Percentiles rank a stretch among this genome's conserved stretches.
Conservation (phyloP, 2,888 invertebrate species). For the Camptogramma bilineatum region DNA sequence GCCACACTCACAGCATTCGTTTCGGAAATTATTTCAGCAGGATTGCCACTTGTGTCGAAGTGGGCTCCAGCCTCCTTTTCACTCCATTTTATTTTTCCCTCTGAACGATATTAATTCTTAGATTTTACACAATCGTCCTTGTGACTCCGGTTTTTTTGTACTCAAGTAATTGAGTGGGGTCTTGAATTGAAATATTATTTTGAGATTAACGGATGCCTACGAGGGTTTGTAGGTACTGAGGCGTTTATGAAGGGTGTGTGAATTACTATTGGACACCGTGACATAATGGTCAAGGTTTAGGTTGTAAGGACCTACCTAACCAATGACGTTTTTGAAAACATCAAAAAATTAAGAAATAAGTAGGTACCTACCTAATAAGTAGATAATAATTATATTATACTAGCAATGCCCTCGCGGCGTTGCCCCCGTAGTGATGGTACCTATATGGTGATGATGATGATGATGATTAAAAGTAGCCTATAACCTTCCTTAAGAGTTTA, state of each 20-base stretch:
- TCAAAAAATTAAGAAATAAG: too few species aligned
- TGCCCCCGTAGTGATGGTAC: too few species aligned
- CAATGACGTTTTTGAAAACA: too few species aligned
- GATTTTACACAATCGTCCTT: slow-evolving; percentile 43
- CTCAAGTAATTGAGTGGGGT: slow-evolving; percentile 43
- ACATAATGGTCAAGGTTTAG: too few species aligned
- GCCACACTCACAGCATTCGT: slow-evolving; percentile 56
- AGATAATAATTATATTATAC: too few species aligned
- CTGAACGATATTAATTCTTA: slow-evolving; percentile 45
- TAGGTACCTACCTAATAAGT: too few species aligned
- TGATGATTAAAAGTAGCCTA: too few species aligned
- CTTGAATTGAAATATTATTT: slow-evolving; percentile 36
- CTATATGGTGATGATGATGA: too few species aligned
- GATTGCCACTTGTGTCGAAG: slow-evolving; percentile 66
- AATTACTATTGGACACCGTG: not conserved
- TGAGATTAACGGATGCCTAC: slow-evolving; percentile 39
- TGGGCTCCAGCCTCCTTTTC: slow-evolving; percentile 49
- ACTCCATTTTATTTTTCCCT: slow-evolving; percentile 43
- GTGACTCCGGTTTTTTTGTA: slow-evolving; percentile 36
- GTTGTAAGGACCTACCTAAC: too few species aligned
- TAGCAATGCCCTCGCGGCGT: too few species aligned
- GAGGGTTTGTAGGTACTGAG: not conserved
- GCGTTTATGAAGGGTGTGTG: not conserved
- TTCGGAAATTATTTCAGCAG: slow-evolving; percentile 70
- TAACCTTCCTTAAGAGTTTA: too few species aligned